Evolutionary conservation across 2,888 invertebrate species (phyloP), one percentile per base, ranked within the genome.

Genomic region (Caenorhabditis sp.): DNA sequence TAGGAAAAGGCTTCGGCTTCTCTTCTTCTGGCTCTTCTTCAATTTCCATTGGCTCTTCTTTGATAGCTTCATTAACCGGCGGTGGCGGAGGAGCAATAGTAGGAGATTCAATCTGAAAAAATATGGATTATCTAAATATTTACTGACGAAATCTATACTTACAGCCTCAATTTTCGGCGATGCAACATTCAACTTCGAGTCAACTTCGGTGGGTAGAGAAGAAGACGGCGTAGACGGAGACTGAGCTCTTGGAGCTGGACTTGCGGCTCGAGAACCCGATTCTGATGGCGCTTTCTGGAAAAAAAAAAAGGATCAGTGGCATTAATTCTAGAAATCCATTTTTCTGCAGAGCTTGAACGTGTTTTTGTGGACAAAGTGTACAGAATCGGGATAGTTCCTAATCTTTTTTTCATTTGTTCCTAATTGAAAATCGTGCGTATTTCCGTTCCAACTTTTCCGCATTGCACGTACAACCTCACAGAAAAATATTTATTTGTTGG

Each of bases 161-260:
- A 65, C 68, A 22, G 8, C n/a, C 61, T 68, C 70, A 0, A 15
- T 11, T 37, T 67, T 67, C 18, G 74, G 70, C 8, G 74, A 69
- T n/a, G 24, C 2, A 0, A 80, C 35, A 6, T 28, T 67, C 8
- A 61, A 35, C 56, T 81, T 81, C 1, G 51, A 20, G 40, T 76
- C 76, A 4, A 76, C 51, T 20, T 81, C 81, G 26, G 68, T 37
- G 13, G 76, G 76, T 28, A 81, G 65, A 9, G 81, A 71, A 6
- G 80, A 56, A 20, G 70, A 40, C 1, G 80, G 80, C 3, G 80
- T 80, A 1, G 62, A 69, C 1, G 76, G 76, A 3, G 81, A 70
- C 37, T 40, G 47, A 1, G 61, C 3, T 18, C 8, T 32, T n/a
- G 76, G 81, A 35, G 74, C 69, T 11, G 80, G 80, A 35, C 81